Conservation (phyloP, 2,797 vertebrate species). For the Xiphorhynchus erythropygius region DNA sequence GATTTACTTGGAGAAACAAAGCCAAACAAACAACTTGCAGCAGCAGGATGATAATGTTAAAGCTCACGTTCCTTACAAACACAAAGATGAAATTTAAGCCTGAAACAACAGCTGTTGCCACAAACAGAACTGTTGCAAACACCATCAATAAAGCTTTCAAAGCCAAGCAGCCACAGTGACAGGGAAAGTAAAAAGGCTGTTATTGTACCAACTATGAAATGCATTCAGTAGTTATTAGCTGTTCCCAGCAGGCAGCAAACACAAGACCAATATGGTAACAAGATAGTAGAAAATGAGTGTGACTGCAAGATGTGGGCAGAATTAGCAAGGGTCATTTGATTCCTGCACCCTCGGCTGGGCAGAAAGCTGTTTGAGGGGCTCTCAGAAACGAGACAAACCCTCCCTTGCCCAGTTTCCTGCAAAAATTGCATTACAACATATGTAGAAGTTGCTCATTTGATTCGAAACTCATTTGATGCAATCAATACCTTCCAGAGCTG, state of each 20-base stretch:
- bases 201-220: slow-evolving; percentile 16
- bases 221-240: slow-evolving; percentile 30
- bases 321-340: slow-evolving; percentile 28
- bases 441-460: neutral
- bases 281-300: slow-evolving; percentile 42
- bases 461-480: neutral
- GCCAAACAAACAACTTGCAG: neutral
- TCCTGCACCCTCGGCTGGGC: neutral
- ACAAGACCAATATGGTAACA: slow-evolving; percentile 33
- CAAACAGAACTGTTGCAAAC: slow-evolving; percentile 43
- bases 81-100: slow-evolving; percentile 31
- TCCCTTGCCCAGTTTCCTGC: neutral
- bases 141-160: slow-evolving; percentile 40
- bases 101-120: slow-evolving; percentile 40
- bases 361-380: neutral
- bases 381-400: neutral
- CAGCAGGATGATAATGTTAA: neutral
- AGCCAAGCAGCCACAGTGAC: slow-evolving; percentile 3
- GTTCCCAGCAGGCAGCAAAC: slow-evolving; percentile 46
- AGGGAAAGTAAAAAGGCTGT: slow-evolving; percentile 8
- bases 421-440: neutral
- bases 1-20: neutral
- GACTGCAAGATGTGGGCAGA: slow-evolving; percentile 20
- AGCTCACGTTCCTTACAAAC: neutral
- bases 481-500: neutral